These are phyloP conservation scores for Temnothorax curvispinosus DNA, from an alignment of 1,140 invertebrate genomes.

Conservation along the genomic window DNA sequence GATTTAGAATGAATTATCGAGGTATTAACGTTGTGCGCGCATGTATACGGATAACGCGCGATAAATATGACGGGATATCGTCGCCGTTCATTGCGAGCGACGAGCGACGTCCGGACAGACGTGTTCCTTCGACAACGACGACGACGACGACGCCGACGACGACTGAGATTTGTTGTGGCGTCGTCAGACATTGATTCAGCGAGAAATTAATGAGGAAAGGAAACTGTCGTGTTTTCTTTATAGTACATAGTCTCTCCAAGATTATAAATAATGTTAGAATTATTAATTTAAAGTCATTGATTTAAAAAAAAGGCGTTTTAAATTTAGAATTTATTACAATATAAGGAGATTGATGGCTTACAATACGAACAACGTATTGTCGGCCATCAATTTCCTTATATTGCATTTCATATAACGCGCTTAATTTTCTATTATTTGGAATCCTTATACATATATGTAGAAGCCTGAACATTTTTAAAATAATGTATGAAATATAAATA, in stretches of 20 bases:
- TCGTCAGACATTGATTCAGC: background rate
- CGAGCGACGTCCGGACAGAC: background rate
- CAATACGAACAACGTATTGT: no score
- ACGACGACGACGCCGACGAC: background rate
- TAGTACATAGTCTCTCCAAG: no score
- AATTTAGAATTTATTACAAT: no score
- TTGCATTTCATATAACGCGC: no score
- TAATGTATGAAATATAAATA: background rate
- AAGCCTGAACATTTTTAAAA: background rate
- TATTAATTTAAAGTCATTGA: background rate
- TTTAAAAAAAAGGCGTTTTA: no score
- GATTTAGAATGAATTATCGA: constrained; percentile 80
- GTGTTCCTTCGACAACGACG: background rate
- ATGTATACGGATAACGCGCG: constrained; percentile 57
- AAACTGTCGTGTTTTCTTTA: background rate
- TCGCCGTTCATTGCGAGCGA: background rate
- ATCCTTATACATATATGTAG: background rate
- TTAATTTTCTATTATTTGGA: no score
- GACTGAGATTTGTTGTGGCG: background rate
- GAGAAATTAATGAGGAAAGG: background rate
- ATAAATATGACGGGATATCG: constrained; percentile 53
- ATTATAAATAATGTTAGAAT: no score
- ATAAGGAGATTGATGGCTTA: no score
- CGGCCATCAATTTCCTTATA: no score
- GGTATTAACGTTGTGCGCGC: constrained; percentile 69